Conservation (phyloP, 2,888 invertebrate species). For the Belgica antarctica region DNA sequence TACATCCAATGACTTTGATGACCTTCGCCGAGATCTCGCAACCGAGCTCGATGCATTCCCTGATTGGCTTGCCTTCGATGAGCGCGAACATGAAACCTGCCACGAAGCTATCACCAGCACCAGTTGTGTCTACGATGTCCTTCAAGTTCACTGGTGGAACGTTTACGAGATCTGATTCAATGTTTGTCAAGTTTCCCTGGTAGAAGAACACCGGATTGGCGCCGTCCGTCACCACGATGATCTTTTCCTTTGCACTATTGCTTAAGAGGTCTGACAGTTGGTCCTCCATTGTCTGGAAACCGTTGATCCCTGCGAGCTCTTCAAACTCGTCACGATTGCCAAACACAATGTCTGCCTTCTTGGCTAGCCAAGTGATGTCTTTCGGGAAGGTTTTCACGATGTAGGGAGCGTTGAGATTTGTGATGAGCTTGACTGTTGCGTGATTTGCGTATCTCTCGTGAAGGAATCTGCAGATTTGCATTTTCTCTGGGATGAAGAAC, state of each 20-base stretch:
- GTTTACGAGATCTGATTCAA: not conserved
- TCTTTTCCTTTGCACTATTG: slow-evolving; percentile 34
- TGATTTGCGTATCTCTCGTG: slow-evolving; percentile 53
- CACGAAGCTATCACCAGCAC: slow-evolving; percentile 63
- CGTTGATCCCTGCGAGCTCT: slow-evolving; percentile 52
- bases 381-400: slow-evolving; percentile 55
- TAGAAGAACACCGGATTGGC: slow-evolving; percentile 41
- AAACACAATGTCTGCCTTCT: slow-evolving; percentile 57
- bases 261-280: slow-evolving; percentile 47
- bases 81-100: slow-evolving; percentile 60
- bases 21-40: slow-evolving; percentile 55
- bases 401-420: slow-evolving; percentile 60
- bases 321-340: slow-evolving; percentile 60
- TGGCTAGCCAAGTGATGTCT: slow-evolving; percentile 54
- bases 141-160: slow-evolving; percentile 54
- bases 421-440: slow-evolving; percentile 54
- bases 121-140: slow-evolving; percentile 59
- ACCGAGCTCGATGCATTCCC: slow-evolving; percentile 56
- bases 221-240: slow-evolving; percentile 31
- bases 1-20: slow-evolving; percentile 57
- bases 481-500: slow-evolving; percentile 59
- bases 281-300: slow-evolving; percentile 46
- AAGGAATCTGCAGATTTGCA: slow-evolving; percentile 55
- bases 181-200: not conserved
- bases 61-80: slow-evolving; percentile 52